A percentile compares a stretch with the other conserved stretches of the same genome.
phyloP scores from a whole-genome alignment of 2,888 invertebrate genomes.

The Drosophila putrida region DNA sequence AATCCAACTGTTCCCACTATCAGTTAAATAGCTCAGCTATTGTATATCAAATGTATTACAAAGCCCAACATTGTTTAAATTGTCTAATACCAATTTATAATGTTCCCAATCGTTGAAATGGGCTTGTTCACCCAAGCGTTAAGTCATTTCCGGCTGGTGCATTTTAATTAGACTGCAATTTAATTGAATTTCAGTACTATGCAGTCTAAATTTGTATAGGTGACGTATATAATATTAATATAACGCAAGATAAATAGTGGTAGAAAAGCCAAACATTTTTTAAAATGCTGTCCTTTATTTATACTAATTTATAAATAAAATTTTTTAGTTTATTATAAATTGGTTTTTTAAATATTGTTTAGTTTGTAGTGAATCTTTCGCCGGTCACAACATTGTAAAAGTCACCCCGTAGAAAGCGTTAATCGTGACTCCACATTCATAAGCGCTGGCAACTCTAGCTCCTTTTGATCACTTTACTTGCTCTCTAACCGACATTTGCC shows the following conservation, averaged over 20 bases:
- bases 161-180: conserved; percentile 11
- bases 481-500: too few relatives aligned
- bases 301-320: neutral
- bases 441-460: conserved; percentile 25
- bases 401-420: neutral
- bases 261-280: too few relatives aligned
- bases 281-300: too few relatives aligned
- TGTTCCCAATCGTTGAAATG: conserved; percentile 1
- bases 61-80: neutral
- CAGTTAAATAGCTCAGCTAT: neutral
- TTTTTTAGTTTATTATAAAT: too few relatives aligned
- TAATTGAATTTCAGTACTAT: neutral
- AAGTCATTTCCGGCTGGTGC: conserved; percentile 38
- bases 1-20: conserved; percentile 7
- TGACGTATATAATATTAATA: too few relatives aligned
- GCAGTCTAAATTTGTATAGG: neutral
- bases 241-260: too few relatives aligned
- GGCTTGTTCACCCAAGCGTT: conserved; percentile 20
- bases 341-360: too few relatives aligned
- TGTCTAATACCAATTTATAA: neutral
- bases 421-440: neutral
- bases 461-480: neutral
- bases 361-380: too few relatives aligned
- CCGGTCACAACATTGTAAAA: neutral
- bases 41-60: conserved; percentile 15